These are phyloP conservation scores for Corvus cornix DNA, from an alignment of 2,113 vertebrate genomes.

Conservation along the genomic window DNA sequence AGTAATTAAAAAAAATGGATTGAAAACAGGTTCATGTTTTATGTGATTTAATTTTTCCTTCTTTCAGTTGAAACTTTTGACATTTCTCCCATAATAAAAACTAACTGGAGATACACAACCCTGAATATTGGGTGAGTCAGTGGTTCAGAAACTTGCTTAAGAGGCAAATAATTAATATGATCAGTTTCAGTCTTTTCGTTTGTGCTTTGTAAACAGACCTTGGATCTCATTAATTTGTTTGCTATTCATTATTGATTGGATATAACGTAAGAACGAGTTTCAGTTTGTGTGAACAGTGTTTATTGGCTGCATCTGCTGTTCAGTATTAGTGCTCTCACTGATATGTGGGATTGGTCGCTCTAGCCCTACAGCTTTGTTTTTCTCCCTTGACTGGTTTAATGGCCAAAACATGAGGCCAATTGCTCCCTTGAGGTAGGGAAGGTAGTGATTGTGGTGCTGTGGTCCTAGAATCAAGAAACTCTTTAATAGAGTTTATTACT, in stretches of 20 bases:
- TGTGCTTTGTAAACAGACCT: slow-evolving; percentile 12
- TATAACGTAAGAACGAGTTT: background rate
- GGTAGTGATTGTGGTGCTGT: background rate
- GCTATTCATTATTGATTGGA: background rate
- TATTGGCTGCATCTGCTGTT: background rate
- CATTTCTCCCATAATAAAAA: background rate
- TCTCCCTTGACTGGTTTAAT: background rate
- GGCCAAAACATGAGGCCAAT: background rate
- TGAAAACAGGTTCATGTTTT: background rate
- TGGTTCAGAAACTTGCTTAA: background rate
- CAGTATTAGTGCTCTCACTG: background rate
- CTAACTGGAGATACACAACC: background rate
- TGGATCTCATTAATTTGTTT: slow-evolving; percentile 10
- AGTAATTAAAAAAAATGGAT: background rate
- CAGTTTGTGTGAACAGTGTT: background rate
- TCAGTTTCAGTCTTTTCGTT: background rate
- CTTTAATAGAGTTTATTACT: background rate
- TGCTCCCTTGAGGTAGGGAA: background rate
- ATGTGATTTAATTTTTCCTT: background rate
- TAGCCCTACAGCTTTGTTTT: background rate
- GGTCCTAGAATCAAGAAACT: background rate
- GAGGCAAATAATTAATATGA: background rate
- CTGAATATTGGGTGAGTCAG: background rate
- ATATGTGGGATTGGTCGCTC: background rate
- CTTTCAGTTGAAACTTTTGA: background rate